Evolutionary conservation across 2,113 vertebrate species (phyloP).

Genomic region (Tupaia tana): DNA sequence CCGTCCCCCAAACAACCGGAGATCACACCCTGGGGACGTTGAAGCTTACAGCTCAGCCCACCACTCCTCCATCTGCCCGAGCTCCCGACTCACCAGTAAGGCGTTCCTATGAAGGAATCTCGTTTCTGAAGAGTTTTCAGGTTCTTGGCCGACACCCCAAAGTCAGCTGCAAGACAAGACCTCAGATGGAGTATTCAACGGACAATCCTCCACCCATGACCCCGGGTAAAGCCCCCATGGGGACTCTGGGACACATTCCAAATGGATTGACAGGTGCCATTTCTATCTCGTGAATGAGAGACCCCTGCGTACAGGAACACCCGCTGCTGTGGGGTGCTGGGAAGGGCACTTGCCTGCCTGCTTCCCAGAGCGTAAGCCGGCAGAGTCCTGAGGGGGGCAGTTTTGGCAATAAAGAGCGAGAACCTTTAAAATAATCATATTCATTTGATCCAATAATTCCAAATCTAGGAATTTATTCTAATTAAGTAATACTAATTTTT

Average conservation of each 20-base stretch:
- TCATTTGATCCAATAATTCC: not conserved
- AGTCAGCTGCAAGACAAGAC: slow-evolving; percentile 91
- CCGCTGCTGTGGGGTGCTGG: not conserved
- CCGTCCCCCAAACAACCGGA: not conserved
- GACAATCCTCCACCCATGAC: slow-evolving; percentile 29
- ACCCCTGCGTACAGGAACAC: not conserved
- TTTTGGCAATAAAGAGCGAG: not conserved
- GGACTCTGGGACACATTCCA: not conserved
- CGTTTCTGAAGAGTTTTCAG: slow-evolving; percentile 95
- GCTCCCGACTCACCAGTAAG: slow-evolving; percentile 93
- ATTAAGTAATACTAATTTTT: not conserved
- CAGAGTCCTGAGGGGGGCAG: not conserved
- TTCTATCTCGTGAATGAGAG: not conserved
- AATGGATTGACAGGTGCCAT: not conserved
- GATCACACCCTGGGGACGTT: not conserved
- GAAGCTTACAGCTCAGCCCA: not conserved
- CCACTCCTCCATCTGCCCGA: not conserved
- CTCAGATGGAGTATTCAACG: not conserved
- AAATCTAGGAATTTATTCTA: not conserved
- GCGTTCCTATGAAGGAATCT: slow-evolving; percentile 97
- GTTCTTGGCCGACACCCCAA: slow-evolving; percentile 98
- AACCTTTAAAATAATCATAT: not conserved
- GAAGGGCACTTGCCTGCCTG: not conserved
- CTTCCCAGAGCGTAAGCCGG: not conserved
- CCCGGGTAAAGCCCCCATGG: not conserved